A percentile compares a stretch with the other conserved stretches of the same genome.
phyloP scores from a whole-genome alignment of 2,113 vertebrate genomes.

The Sapayoa aenigma region DNA sequence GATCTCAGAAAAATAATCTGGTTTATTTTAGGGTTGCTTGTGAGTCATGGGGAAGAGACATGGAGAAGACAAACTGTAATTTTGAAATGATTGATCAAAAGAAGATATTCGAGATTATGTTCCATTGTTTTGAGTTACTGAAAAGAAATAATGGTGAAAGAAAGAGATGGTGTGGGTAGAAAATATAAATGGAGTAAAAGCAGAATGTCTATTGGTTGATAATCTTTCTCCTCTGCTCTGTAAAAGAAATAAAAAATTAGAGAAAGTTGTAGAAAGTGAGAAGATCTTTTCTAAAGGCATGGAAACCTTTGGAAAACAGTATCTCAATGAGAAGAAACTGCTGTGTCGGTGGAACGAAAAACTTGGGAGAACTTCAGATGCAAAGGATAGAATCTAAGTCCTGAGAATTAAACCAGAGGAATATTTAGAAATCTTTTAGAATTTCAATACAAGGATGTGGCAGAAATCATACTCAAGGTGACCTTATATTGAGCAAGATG shows the following conservation, averaged over 20 bases:
- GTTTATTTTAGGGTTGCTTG: not conserved
- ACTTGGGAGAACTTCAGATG: not conserved
- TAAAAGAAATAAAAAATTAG: not conserved
- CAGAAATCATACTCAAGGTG: not conserved
- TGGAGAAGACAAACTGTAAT: not conserved
- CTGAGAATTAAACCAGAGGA: not conserved
- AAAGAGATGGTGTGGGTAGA: not conserved
- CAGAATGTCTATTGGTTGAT: not conserved
- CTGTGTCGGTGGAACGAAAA: not conserved
- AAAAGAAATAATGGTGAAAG: not conserved
- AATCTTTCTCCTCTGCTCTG: not conserved
- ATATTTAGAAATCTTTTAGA: not conserved
- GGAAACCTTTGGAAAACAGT: not conserved
- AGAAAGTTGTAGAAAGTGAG: not conserved
- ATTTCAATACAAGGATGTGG: not conserved
- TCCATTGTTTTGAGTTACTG: not conserved
- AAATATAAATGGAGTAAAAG: not conserved
- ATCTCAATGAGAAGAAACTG: not conserved
- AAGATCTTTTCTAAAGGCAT: not conserved
- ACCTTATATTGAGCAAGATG: not conserved
- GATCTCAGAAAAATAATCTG: not conserved
- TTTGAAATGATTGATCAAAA: not conserved
- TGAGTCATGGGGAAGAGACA: not conserved
- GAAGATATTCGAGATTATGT: not conserved
- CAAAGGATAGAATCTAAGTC: not conserved